phyloP scores from a whole-genome alignment of 2,888 invertebrate species.

The Coleophora flavipennella region DNA sequence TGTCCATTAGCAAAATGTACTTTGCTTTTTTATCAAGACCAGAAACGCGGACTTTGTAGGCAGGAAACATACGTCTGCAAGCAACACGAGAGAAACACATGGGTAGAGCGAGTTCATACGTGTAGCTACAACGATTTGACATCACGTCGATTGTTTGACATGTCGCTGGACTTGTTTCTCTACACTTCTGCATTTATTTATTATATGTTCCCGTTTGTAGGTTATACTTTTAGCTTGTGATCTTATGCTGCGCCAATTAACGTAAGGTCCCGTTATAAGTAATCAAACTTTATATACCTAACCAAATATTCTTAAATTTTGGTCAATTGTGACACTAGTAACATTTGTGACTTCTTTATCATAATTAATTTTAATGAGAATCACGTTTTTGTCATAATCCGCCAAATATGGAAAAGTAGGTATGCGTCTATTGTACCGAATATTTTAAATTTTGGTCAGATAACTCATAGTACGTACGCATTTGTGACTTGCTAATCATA shows the following conservation, averaged over 20 bases:
- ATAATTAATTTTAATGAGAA: no score
- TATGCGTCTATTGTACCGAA: no score
- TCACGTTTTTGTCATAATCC: no score
- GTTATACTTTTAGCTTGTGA: slow-evolving; percentile 59
- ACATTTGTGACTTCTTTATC: no score
- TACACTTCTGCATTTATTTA: slow-evolving; percentile 40
- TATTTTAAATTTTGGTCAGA: no score
- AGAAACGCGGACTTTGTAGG: slow-evolving; percentile 96
- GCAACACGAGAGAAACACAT: slow-evolving; percentile 73
- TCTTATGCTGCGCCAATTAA: slow-evolving; percentile 49
- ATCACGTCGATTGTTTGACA: slow-evolving; percentile 67
- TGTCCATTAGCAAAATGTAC: slow-evolving; percentile 98
- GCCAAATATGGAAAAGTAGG: no score
- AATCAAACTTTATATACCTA: no score
- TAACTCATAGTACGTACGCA: no score
- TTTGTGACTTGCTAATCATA: no score
- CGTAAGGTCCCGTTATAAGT: no score
- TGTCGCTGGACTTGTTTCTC: slow-evolving; percentile 53
- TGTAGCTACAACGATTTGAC: slow-evolving; percentile 67
- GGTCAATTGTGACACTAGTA: no score
- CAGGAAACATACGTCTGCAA: slow-evolving; percentile 98
- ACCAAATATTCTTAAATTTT: no score
- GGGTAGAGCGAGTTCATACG: slow-evolving; percentile 61
- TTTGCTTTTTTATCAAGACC: slow-evolving; percentile 98
- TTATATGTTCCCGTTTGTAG: slow-evolving; percentile 23